Evolutionary conservation across 2,113 vertebrate species (phyloP).

Genomic region (Cacatua alba): DNA sequence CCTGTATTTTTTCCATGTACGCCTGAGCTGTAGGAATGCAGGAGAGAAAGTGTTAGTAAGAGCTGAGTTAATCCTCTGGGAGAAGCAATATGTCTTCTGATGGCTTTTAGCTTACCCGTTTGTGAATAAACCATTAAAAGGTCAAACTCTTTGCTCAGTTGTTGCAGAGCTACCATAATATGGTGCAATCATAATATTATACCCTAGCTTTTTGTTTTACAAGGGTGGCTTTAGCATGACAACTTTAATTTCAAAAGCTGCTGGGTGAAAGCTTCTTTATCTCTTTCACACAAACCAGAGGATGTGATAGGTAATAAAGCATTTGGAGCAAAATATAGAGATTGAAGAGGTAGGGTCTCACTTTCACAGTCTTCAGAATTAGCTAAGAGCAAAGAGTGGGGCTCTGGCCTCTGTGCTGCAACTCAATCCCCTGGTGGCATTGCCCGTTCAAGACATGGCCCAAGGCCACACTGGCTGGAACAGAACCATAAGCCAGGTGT

Average conservation of each 20-base stretch:
- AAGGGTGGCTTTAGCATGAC: background rate
- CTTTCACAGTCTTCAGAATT: background rate
- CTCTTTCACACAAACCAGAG: background rate
- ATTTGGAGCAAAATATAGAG: background rate
- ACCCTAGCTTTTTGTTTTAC: background rate
- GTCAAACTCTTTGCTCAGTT: background rate
- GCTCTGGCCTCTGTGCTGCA: background rate
- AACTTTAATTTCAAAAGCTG: background rate
- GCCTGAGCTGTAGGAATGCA: background rate
- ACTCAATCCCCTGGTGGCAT: rapidly evolving
- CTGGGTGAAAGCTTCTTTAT: background rate
- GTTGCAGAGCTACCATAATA: background rate
- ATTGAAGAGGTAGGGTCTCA: background rate
- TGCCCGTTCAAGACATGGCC: rapidly evolving
- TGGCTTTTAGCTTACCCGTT: background rate
- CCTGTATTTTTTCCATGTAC: background rate
- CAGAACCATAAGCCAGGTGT: background rate
- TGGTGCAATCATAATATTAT: background rate
- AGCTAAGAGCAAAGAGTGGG: background rate
- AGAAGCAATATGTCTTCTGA: background rate
- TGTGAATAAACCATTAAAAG: background rate
- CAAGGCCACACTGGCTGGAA: background rate
- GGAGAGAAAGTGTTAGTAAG: background rate
- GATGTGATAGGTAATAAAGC: background rate
- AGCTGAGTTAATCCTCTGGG: background rate